A percentile compares a stretch with the other conserved stretches of the same genome.
Conservation (phyloP, 2,888 invertebrate genomes). For the Amblyteles armatorius region DNA sequence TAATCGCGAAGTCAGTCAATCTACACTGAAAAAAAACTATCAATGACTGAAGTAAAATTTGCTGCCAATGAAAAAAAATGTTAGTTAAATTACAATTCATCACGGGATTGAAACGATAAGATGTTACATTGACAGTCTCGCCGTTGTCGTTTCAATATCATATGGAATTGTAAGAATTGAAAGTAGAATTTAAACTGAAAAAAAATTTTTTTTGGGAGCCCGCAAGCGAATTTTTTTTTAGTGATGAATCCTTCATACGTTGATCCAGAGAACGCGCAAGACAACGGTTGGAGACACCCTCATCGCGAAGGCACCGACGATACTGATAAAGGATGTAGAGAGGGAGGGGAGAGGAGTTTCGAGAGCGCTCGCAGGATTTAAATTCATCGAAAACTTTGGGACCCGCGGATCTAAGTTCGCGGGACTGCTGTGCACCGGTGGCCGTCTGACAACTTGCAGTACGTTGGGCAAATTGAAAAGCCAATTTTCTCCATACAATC, state of each 20-base stretch:
- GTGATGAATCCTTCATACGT: neutral
- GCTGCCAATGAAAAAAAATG: no score
- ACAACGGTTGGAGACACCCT: neutral
- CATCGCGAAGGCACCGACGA: neutral
- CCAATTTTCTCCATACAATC: slow-evolving; percentile 83
- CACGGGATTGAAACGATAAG: no score
- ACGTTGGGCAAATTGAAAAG: slow-evolving; percentile 79
- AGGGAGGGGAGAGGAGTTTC: neutral
- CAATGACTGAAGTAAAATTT: no score
- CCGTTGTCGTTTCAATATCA: no score
- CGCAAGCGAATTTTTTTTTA: no score
- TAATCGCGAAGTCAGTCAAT: no score
- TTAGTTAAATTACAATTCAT: no score
- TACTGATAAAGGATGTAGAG: slow-evolving; percentile 6
- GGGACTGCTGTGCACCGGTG: slow-evolving; percentile 39
- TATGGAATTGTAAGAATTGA: no score
- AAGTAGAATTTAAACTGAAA: no score
- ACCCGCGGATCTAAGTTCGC: slow-evolving; percentile 75
- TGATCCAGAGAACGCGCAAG: neutral
- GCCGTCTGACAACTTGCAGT: slow-evolving; percentile 35
- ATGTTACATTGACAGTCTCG: no score
- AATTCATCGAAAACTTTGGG: slow-evolving; percentile 80
- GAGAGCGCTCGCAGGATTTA: slow-evolving; percentile 77
- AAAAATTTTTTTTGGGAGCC: no score
- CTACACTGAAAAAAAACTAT: no score